These are phyloP conservation scores for Tinamus major DNA, from an alignment of 2,797 vertebrate species.

Conservation along the genomic window DNA sequence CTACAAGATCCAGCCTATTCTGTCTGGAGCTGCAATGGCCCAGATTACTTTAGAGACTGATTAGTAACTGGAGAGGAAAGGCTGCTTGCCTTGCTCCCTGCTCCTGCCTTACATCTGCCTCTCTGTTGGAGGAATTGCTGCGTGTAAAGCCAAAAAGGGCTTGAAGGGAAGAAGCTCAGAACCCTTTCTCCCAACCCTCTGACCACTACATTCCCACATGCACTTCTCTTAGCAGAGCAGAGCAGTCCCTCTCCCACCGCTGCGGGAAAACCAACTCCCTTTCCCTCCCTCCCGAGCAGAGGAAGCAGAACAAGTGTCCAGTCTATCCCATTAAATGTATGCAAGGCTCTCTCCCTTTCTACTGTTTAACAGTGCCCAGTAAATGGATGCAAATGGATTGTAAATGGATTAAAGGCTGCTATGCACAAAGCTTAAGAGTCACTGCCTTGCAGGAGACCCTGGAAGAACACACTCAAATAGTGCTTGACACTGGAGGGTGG, in stretches of 20 bases:
- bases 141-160: background rate
- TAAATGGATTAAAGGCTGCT: background rate
- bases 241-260: background rate
- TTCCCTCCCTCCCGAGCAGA: background rate
- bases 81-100: background rate
- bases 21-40: background rate
- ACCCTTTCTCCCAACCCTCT: background rate
- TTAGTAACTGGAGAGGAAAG: background rate
- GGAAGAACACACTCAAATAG: background rate
- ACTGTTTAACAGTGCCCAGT: background rate
- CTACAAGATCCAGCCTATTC: background rate
- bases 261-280: background rate
- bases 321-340: background rate
- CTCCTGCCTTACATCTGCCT: background rate
- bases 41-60: background rate
- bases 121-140: background rate
- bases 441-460: background rate
- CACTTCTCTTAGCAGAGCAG: background rate
- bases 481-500: background rate
- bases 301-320: background rate
- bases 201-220: background rate
- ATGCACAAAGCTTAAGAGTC: background rate
- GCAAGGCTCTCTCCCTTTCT: background rate
- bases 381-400: background rate
- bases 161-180: background rate